Evolutionary conservation across 2,797 vertebrate genomes (phyloP).

Genomic region (Varecia variegata): DNA sequence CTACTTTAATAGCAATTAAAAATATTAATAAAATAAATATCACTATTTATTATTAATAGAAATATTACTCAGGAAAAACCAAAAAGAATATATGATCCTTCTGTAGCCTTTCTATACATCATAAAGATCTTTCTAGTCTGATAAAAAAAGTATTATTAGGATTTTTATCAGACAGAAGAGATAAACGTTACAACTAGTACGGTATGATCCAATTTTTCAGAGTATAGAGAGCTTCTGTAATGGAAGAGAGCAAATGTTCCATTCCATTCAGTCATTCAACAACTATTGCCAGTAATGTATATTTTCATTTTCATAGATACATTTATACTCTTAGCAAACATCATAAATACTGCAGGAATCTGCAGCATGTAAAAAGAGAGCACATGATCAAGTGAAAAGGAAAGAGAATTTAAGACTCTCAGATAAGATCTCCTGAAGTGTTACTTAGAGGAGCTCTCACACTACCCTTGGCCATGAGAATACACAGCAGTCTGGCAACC

Average conservation of each 20-base stretch:
- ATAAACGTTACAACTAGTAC: background rate
- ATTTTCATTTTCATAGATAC: background rate
- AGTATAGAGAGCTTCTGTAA: background rate
- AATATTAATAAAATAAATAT: background rate
- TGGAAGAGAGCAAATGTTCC: background rate
- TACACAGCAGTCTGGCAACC: background rate
- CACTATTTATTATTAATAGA: background rate
- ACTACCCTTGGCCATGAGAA: fast-evolving
- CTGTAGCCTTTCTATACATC: background rate
- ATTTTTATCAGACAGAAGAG: background rate
- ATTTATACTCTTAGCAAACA: background rate
- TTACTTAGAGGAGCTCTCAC: background rate
- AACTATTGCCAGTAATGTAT: background rate
- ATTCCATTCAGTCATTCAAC: background rate
- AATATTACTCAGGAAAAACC: background rate
- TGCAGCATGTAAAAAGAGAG: background rate
- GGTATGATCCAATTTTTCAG: background rate
- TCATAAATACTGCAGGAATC: background rate
- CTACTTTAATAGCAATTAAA: background rate
- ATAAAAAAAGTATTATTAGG: background rate
- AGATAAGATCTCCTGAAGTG: background rate
- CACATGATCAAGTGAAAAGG: background rate
- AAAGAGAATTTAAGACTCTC: background rate
- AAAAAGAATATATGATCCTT: background rate
- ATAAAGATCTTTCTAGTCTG: background rate